Percentiles rank a stretch among this genome's conserved stretches.
These are phyloP conservation scores for Tursiops truncatus DNA, from an alignment of 2,113 vertebrate genomes.

Conservation along the genomic window DNA sequence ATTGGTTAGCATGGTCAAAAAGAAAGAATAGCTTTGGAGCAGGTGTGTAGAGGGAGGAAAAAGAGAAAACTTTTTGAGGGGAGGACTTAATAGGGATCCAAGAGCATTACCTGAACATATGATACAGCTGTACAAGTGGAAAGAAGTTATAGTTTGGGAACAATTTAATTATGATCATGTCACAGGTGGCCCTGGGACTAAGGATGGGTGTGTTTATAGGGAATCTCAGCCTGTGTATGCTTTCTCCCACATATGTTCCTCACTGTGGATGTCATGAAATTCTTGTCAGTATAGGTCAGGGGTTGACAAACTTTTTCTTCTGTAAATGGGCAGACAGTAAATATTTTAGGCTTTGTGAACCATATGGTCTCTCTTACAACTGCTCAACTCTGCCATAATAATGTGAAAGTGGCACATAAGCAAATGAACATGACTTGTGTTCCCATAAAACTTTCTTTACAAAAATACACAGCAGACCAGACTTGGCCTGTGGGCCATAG, in stretches of 20 bases:
- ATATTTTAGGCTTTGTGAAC: not conserved
- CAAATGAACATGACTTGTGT: not conserved
- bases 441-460: not conserved
- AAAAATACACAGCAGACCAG: not conserved
- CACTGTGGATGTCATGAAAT: not conserved
- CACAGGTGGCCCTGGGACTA: not conserved
- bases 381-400: not conserved
- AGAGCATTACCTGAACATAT: not conserved
- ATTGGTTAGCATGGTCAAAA: not conserved
- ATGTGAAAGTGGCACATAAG: not conserved
- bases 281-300: not conserved
- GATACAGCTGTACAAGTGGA: not conserved
- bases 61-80: not conserved
- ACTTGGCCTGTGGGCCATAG: not conserved
- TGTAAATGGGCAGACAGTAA: not conserved
- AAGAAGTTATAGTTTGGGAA: not conserved
- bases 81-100: not conserved
- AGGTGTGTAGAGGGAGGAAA: not conserved
- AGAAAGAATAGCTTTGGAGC: not conserved
- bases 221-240: not conserved
- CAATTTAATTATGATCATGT: not conserved
- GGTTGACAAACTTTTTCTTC: not conserved
- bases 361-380: not conserved
- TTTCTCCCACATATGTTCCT: not conserved
- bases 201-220: not conserved